Evolutionary conservation across 2,113 vertebrate species (phyloP).

Genomic region (Ceratotherium simum): DNA sequence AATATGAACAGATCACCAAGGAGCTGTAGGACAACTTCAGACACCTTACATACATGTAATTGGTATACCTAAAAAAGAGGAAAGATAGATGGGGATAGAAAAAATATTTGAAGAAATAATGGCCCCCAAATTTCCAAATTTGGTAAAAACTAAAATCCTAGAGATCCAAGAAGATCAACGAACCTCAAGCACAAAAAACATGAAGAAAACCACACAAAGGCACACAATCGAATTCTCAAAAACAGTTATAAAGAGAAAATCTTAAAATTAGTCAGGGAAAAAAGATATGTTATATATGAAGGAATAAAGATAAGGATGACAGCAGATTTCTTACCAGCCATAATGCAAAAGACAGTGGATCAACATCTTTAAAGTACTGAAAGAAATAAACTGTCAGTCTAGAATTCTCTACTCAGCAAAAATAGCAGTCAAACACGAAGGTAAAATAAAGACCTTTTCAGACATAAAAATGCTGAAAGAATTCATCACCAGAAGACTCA

Average conservation of each 20-base stretch:
- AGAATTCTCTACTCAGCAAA: not conserved
- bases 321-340: not conserved
- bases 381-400: not conserved
- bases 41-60: not conserved
- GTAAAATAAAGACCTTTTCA: not conserved
- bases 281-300: not conserved
- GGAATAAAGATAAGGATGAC: not conserved
- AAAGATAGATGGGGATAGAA: not conserved
- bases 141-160: not conserved
- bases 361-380: not conserved
- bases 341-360: not conserved
- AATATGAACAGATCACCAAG: not conserved
- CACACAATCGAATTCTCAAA: not conserved
- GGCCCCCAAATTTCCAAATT: not conserved
- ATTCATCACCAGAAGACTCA: not conserved
- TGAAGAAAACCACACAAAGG: slow-evolving; percentile 25
- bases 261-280: not conserved
- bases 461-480: not conserved
- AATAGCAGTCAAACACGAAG: not conserved
- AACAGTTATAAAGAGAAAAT: not conserved
- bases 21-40: not conserved
- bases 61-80: not conserved
- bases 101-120: slow-evolving; percentile 13
- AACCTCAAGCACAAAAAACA: not conserved
- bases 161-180: not conserved